Evolutionary conservation across 1,140 invertebrate genomes (phyloP).

Genomic region (Drosophila nigromelanica): DNA sequence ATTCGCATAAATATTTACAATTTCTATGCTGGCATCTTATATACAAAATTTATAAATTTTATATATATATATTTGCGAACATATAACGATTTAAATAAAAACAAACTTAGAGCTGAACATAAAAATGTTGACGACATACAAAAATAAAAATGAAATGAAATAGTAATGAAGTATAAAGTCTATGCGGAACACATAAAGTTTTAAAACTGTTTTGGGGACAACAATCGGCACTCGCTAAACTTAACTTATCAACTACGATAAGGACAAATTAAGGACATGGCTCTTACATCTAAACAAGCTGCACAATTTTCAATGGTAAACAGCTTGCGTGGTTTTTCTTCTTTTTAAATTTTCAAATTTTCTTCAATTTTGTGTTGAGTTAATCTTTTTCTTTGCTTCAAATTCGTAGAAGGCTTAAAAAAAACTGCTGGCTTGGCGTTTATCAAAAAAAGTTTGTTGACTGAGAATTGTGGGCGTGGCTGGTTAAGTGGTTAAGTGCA

Average conservation of each 20-base stretch:
- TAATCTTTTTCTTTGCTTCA: not conserved
- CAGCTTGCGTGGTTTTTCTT: slow-evolving; percentile 19
- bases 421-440: slow-evolving; percentile 19
- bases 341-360: slow-evolving; percentile 25
- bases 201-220: not conserved
- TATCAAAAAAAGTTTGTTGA: not conserved
- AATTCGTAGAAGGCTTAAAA: slow-evolving; percentile 18
- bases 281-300: slow-evolving; percentile 12
- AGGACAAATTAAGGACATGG: slow-evolving; percentile 13
- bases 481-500: not conserved
- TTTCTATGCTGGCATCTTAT: slow-evolving; percentile 1
- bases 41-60: not conserved
- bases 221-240: not conserved
- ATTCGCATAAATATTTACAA: slow-evolving; percentile 18
- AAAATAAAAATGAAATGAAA: not conserved
- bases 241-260: slow-evolving; percentile 38
- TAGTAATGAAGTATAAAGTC: too few relatives aligned
- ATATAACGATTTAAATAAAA: slow-evolving; percentile 4
- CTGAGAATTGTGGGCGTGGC: slow-evolving; percentile 9
- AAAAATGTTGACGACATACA: slow-evolving; percentile 31
- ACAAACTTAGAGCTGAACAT: slow-evolving; percentile 28
- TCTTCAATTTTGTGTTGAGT: not conserved
- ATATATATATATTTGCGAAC: not conserved
- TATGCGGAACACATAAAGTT: too few relatives aligned
- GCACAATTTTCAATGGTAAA: slow-evolving; percentile 41